Conservation (phyloP, 1,140 invertebrate species). For the Apis dorsata region DNA sequence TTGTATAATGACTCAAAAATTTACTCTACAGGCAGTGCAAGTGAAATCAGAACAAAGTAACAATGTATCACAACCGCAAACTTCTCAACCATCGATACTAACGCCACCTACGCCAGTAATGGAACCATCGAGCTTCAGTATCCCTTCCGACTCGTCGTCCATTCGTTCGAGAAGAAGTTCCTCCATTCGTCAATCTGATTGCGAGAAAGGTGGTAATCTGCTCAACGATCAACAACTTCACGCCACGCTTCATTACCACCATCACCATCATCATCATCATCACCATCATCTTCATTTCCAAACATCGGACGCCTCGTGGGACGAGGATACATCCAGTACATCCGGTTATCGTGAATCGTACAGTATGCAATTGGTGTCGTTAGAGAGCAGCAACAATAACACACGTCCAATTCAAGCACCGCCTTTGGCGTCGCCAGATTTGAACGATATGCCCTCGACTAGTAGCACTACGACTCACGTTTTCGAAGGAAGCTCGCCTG, state of each 20-base stretch:
- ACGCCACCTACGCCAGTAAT: slow-evolving; percentile 70
- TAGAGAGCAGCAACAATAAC: slow-evolving; percentile 75
- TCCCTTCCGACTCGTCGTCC: slow-evolving; percentile 70
- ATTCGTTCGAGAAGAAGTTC: slow-evolving; percentile 63
- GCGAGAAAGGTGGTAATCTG: slow-evolving; percentile 53
- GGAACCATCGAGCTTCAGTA: slow-evolving; percentile 62
- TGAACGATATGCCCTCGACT: slow-evolving; percentile 82
- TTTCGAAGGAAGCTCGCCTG: slow-evolving; percentile 83
- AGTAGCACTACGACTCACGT: slow-evolving; percentile 83
- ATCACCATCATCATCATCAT: slow-evolving; percentile 60
- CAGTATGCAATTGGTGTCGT: slow-evolving; percentile 81
- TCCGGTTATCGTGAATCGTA: slow-evolving; percentile 87
- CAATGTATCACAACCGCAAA: not conserved
- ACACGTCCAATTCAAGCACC: slow-evolving; percentile 80
- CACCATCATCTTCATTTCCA: slow-evolving; percentile 66
- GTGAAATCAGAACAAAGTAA: slow-evolving; percentile 42
- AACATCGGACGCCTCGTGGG: slow-evolving; percentile 83
- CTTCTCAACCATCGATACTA: slow-evolving; percentile 58
- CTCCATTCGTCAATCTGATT: slow-evolving; percentile 62
- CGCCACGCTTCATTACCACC: slow-evolving; percentile 42
- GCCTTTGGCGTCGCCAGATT: slow-evolving; percentile 83
- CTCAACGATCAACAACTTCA: slow-evolving; percentile 56
- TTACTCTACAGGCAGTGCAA: slow-evolving; percentile 39
- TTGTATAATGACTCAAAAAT: not conserved
- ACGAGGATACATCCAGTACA: slow-evolving; percentile 90